A percentile compares a stretch with the other conserved stretches of the same genome.
Conservation (phyloP, 2,888 invertebrate genomes). For the Acanthosepion esculentum region DNA sequence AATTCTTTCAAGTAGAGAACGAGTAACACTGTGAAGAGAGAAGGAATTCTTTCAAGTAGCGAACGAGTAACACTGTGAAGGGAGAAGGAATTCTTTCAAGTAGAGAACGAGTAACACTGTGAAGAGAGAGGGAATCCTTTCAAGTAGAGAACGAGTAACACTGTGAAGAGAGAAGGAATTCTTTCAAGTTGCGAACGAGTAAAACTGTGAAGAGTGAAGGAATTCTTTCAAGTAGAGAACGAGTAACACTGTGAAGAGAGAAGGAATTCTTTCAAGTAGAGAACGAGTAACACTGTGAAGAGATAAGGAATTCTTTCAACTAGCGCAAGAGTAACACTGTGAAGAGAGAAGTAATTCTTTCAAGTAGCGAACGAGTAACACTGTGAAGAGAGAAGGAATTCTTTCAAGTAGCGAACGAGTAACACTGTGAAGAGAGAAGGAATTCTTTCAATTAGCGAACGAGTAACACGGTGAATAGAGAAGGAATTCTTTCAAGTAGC, state of each 20-base stretch:
- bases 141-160: background rate
- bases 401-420: background rate
- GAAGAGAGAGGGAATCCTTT: constrained; percentile 43
- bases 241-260: background rate
- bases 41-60: background rate
- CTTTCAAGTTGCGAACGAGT: too few relatives aligned
- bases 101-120: too few relatives aligned
- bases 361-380: too few relatives aligned
- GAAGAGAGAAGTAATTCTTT: too few relatives aligned
- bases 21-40: constrained; percentile 64
- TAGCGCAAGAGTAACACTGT: background rate
- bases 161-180: too few relatives aligned
- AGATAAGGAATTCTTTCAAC: background rate
- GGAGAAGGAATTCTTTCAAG: too few relatives aligned
- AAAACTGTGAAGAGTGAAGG: constrained; percentile 61
- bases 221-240: background rate
- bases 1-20: too few relatives aligned
- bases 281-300: too few relatives aligned
- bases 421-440: too few relatives aligned
- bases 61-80: background rate
- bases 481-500: background rate
- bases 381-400: constrained; percentile 59
- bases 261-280: too few relatives aligned
- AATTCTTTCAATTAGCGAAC: too few relatives aligned
- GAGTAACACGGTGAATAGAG: constrained; percentile 51